Conservation (phyloP, 2,113 vertebrate genomes). For the Spizaetus ornatus region DNA sequence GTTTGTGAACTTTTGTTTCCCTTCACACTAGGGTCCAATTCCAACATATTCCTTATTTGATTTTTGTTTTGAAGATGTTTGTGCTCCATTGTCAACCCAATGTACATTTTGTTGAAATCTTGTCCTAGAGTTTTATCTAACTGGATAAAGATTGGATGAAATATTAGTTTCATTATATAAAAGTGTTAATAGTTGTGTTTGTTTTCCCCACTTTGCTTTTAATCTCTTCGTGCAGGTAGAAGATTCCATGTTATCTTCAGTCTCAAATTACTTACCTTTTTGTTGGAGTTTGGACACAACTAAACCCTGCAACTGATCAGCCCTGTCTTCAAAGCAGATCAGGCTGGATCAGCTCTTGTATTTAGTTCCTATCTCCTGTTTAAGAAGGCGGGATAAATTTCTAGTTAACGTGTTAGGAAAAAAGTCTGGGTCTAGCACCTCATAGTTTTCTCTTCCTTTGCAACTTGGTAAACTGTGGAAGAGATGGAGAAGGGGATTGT, state of each 20-base stretch:
- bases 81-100: background rate
- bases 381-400: background rate
- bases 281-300: background rate
- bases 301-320: background rate
- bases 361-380: background rate
- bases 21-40: background rate
- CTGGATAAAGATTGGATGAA: background rate
- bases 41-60: background rate
- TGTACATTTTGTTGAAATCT: background rate
- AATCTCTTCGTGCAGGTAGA: background rate
- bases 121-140: background rate
- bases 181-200: background rate
- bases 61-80: conserved; percentile 18
- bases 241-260: background rate
- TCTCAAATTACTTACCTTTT: background rate
- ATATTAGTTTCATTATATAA: background rate
- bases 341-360: background rate
- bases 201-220: background rate
- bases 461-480: background rate
- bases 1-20: conserved; percentile 12
- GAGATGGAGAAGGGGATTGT: background rate
- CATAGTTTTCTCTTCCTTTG: background rate
- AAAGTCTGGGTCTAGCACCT: background rate
- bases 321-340: background rate
- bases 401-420: background rate